Evolutionary conservation across 2,797 vertebrate species (phyloP).

Genomic region (Aldrovandia affinis): DNA sequence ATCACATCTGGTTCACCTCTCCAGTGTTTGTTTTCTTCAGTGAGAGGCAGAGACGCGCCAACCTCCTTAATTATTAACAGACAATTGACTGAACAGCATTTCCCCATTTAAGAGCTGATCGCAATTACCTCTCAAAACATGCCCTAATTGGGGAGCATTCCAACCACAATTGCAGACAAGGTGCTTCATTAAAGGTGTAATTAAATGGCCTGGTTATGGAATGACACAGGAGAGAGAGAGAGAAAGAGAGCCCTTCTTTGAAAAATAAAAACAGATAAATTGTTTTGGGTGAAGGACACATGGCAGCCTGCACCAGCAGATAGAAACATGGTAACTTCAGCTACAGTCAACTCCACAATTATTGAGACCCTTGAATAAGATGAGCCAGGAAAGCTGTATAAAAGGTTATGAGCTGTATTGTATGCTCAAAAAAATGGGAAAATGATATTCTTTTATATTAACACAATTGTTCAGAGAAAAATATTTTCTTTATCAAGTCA

Average conservation of each 20-base stretch:
- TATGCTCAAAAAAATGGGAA: no score
- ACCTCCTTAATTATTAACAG: conserved; percentile 13
- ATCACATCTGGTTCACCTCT: not conserved
- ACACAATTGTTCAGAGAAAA: no score
- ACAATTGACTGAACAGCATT: not conserved
- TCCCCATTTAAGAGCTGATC: conserved; percentile 8
- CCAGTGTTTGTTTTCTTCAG: not conserved
- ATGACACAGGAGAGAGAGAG: not conserved
- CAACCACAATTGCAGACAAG: conserved; percentile 3
- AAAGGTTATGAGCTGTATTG: no score
- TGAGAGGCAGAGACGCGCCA: not conserved
- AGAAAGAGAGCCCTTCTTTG: not conserved
- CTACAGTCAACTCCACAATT: no score
- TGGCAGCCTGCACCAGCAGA: no score
- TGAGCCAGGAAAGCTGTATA: no score
- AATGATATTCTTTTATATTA: no score
- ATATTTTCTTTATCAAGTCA: no score
- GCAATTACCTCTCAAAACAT: not conserved
- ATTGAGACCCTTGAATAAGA: no score
- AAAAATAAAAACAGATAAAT: no score
- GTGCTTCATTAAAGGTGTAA: conserved; percentile 21
- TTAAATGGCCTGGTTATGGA: not conserved
- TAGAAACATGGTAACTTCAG: no score
- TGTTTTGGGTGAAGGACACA: no score
- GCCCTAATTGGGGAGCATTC: conserved; percentile 5